Percentiles rank a stretch among this genome's conserved stretches.
Conservation (phyloP, 1,140 invertebrate genomes). For the Micrasema minimum region DNA sequence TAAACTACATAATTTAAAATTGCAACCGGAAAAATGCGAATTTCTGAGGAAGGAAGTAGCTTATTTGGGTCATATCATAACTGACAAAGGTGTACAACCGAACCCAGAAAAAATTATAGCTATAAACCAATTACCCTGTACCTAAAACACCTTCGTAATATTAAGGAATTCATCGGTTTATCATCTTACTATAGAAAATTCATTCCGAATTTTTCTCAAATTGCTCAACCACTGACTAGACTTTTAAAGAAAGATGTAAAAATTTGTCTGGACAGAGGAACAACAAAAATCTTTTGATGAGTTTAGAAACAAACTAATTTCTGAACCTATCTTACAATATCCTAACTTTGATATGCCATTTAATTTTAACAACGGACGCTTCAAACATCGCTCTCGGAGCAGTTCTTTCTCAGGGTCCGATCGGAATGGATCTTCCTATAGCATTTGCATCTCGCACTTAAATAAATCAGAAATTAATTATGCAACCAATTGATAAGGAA, state of each 20-base stretch:
- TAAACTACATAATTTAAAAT: conserved; percentile 58
- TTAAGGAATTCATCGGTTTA: conserved; percentile 54
- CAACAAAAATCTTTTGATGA: background rate
- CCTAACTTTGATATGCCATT: conserved; percentile 11
- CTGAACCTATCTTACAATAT: no score
- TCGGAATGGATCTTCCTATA: background rate
- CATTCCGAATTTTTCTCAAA: conserved; percentile 52
- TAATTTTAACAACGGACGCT: conserved; percentile 42
- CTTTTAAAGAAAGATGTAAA: conserved; percentile 20
- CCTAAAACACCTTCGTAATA: background rate
- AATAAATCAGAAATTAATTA: conserved; percentile 47
- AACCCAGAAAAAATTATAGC: conserved; percentile 52
- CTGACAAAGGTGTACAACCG: conserved; percentile 14
- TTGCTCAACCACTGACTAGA: conserved; percentile 3
- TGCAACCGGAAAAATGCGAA: conserved; percentile 64
- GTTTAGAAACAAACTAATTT: no score
- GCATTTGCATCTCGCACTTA: background rate
- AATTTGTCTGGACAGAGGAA: background rate
- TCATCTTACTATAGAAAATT: conserved; percentile 57
- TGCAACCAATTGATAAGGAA: conserved; percentile 57
- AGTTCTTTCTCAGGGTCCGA: background rate
- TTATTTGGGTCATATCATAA: conserved; percentile 63
- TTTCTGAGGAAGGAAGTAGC: conserved; percentile 61
- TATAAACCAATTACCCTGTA: conserved; percentile 42
- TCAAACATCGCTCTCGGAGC: conserved; percentile 47